Conservation (phyloP, 2,113 vertebrate genomes). For the Myotis lucifugus region DNA sequence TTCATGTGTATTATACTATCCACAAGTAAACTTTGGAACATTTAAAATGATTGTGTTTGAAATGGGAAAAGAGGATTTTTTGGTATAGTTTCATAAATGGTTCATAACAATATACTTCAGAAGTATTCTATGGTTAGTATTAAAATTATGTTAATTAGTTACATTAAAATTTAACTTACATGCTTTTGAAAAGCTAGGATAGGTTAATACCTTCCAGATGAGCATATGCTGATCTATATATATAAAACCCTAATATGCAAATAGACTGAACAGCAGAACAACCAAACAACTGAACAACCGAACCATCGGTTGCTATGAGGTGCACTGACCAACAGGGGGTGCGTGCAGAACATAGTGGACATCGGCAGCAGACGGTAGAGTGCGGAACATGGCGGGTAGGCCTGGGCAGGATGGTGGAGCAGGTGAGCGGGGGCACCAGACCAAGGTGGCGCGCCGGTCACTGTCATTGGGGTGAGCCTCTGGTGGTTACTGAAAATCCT, state of each 20-base stretch:
- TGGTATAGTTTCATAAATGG: background rate
- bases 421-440: no score
- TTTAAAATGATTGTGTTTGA: background rate
- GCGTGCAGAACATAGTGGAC: no score
- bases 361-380: no score
- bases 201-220: background rate
- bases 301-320: no score
- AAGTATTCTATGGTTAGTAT: slow-evolving; percentile 1
- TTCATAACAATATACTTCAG: background rate
- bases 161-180: background rate
- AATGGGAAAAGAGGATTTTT: background rate
- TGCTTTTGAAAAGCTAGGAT: background rate
- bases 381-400: no score
- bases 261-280: no score
- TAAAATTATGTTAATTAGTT: slow-evolving; percentile 36
- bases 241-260: background rate
- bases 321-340: no score
- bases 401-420: no score
- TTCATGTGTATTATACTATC: background rate
- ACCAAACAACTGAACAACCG: no score
- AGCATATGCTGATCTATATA: background rate
- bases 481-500: no score
- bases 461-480: no score
- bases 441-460: no score
- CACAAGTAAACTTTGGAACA: background rate